Percentiles rank a stretch among this genome's conserved stretches.
phyloP scores from a whole-genome alignment of 2,113 vertebrate species.

The Glaucidium brasilianum region DNA sequence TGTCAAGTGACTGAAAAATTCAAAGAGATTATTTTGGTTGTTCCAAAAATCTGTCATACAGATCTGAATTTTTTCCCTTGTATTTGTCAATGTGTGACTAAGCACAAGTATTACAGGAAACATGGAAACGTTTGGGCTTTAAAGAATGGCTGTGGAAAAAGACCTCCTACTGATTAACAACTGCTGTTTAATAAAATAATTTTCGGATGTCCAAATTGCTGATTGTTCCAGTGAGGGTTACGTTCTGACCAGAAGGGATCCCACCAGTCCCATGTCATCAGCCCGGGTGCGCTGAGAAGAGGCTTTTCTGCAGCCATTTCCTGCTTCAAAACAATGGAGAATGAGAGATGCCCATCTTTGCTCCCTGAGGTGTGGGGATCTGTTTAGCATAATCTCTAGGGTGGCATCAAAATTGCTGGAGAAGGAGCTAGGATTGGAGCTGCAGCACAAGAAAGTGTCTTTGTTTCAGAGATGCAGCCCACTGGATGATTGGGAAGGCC shows the following conservation, averaged over 20 bases:
- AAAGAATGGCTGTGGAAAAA: slow-evolving; percentile 56
- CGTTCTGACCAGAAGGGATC: slow-evolving; percentile 47
- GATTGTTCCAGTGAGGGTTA: slow-evolving; percentile 49
- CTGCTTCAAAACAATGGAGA: slow-evolving; percentile 23
- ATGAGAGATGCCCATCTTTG: neutral
- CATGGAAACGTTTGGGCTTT: slow-evolving; percentile 47
- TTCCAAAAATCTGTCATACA: slow-evolving; percentile 53
- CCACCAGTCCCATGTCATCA: slow-evolving; percentile 18
- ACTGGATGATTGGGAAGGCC: neutral
- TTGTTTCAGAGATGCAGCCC: neutral
- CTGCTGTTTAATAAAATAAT: slow-evolving; percentile 54
- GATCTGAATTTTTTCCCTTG: slow-evolving; percentile 10
- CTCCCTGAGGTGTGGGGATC: neutral
- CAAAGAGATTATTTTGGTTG: neutral
- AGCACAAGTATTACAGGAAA: slow-evolving; percentile 65
- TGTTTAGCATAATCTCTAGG: neutral
- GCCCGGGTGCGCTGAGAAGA: neutral
- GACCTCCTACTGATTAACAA: slow-evolving; percentile 55
- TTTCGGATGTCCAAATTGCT: slow-evolving; percentile 47
- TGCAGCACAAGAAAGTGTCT: neutral
- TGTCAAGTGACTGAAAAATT: slow-evolving; percentile 27
- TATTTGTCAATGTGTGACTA: slow-evolving; percentile 61
- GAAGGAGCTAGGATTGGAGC: neutral
- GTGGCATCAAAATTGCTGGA: neutral
- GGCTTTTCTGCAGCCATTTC: slow-evolving; percentile 14